These are phyloP conservation scores for Phenganax marumi DNA, from an alignment of 92 coral and sea anemone species.

Conservation along the genomic window DNA sequence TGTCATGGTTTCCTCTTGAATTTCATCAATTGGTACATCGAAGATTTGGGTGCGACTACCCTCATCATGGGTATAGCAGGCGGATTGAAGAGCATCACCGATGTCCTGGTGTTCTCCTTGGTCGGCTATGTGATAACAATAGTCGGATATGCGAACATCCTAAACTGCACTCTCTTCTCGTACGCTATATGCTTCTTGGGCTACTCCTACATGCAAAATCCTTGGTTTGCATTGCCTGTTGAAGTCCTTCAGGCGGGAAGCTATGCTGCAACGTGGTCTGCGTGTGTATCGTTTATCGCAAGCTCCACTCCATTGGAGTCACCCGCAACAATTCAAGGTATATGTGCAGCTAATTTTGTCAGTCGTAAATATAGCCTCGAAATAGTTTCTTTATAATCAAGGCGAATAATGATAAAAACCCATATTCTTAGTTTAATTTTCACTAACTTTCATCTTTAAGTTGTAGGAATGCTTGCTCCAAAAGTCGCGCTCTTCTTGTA, in stretches of 20 bases:
- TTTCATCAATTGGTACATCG: constrained; percentile 73
- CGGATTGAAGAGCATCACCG: constrained; percentile 49
- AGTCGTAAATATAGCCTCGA: no score
- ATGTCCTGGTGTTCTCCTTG: constrained; percentile 54
- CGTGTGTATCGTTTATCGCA: constrained; percentile 92
- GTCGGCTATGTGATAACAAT: constrained; percentile 54
- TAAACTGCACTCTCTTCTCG: constrained; percentile 49
- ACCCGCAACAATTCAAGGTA: constrained; percentile 95
- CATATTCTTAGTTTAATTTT: no score
- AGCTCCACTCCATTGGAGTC: constrained; percentile 89
- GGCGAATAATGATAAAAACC: no score
- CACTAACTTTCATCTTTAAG: no score
- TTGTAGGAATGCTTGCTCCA: no score
- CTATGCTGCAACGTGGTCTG: constrained; percentile 96
- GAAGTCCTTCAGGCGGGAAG: constrained; percentile 87
- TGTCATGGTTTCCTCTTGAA: constrained; percentile 58
- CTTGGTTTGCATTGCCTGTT: constrained; percentile 89
- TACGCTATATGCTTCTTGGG: constrained; percentile 73
- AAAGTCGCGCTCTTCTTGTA: no score
- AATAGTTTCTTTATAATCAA: no score
- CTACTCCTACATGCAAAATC: constrained; percentile 75
- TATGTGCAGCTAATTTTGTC: constrained; percentile 6
- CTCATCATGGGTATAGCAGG: constrained; percentile 64
- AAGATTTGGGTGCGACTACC: constrained; percentile 61
- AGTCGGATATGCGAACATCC: constrained; percentile 47